Evolutionary conservation across 2,888 invertebrate species (phyloP), one percentile per base, ranked within the genome.

Genomic region (Molanna angustata): DNA sequence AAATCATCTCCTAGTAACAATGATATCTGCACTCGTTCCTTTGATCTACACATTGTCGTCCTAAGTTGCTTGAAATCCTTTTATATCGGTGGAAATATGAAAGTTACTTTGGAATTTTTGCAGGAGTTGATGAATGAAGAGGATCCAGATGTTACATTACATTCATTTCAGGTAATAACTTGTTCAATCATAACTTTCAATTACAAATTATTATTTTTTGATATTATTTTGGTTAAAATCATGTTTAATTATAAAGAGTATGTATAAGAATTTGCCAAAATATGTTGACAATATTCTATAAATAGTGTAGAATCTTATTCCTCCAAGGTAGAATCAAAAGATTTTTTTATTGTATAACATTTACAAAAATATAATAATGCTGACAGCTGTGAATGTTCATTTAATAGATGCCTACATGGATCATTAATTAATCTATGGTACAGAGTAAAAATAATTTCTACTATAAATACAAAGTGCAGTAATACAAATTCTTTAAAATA

Each of bases 111-210:
- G 55, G 76, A 79, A 51, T 74, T 79, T 59, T 70, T 82, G 59
- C 78, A 75, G 64, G 70, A 76, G 11, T 68, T 83, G 37, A 72
- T 83, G 52, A 73, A 72, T 59, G 73, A 74, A 31, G 75, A 79
- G 35, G 75, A 80, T 60, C 80, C 80, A 45, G 77, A 78, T 62
- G 79, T 83, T 43, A 67, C 69, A 41, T 73, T 83, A 60, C 72
- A 74, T 50, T 68, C 75, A 20, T 80, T 75, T 66, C 74, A 82
- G 76, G 83, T 78, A 64, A 41, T 17, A 7, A 16, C 7, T 35
- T 46, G 11, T 46, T n/a, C n/a, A 17, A 4, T 39, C 4, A 16
- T 4, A 11, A 13, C 4, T 4, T 27, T 27, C 11, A 7, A 6
- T 6, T 7, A 11, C 6, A 11, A 27, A 11, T 27, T 6, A 27